phyloP scores from a whole-genome alignment of 1,140 invertebrate genomes.

The Epicauta chinensis region DNA sequence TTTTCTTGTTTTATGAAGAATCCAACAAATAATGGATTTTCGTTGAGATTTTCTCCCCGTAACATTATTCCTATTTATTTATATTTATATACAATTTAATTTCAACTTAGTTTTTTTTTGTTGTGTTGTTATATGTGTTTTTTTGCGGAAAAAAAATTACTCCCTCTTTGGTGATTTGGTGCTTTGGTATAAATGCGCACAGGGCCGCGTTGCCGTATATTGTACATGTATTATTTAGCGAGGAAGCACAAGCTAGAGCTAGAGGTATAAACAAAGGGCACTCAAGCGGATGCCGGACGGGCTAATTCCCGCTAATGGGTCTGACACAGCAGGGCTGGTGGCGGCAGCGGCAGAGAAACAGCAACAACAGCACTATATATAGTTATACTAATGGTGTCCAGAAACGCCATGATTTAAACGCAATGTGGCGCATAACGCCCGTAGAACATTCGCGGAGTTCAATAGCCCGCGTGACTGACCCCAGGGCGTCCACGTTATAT shows the following conservation, averaged over 20 bases:
- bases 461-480: slow-evolving; percentile 15
- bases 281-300: slow-evolving; percentile 3
- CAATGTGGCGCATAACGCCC: slow-evolving; percentile 1
- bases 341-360: neutral
- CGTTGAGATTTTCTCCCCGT: no score
- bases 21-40: no score
- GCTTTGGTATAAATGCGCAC: no score
- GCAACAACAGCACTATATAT: neutral
- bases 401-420: slow-evolving; percentile 10
- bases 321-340: neutral
- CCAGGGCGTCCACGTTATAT: neutral
- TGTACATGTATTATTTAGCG: slow-evolving; percentile 8
- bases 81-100: no score
- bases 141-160: no score
- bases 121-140: no score
- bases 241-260: neutral
- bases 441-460: slow-evolving; percentile 2
- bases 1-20: no score
- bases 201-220: neutral
- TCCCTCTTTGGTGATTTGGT: no score
- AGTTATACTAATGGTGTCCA: neutral
- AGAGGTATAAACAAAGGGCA: slow-evolving; percentile 9
- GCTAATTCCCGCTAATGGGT: slow-evolving; percentile 17
- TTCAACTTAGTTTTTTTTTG: no score
- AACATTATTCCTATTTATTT: no score